These are phyloP conservation scores for Xanthorhoe spadicearia DNA, from an alignment of 2,888 invertebrate species.

Conservation along the genomic window DNA sequence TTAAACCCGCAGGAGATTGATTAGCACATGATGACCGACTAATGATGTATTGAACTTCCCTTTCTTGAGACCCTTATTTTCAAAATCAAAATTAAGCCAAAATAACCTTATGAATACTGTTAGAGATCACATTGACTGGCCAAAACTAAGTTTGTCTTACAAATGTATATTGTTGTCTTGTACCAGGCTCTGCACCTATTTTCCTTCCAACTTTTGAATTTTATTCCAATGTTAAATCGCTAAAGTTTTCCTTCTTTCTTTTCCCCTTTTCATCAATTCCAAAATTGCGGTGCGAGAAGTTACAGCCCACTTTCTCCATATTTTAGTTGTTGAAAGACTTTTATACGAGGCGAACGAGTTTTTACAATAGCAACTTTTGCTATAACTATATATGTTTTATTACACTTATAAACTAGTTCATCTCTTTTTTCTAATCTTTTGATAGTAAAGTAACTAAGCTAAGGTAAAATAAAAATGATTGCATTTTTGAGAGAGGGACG, in stretches of 20 bases:
- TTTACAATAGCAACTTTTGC: conserved; percentile 13
- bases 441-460: not conserved
- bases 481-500: not conserved
- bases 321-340: conserved; percentile 15
- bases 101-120: too few species aligned
- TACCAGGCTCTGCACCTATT: not conserved
- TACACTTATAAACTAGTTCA: conserved; percentile 13
- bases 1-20: conserved; percentile 38
- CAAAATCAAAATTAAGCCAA: conserved; percentile 12
- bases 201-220: not conserved
- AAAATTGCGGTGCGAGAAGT: conserved; percentile 10
- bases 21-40: conserved; percentile 31
- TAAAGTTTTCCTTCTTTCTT: conserved; percentile 17
- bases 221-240: conserved; percentile 5
- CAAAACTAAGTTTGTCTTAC: not conserved
- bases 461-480: not conserved
- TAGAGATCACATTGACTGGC: not conserved
- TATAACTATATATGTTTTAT: conserved; percentile 12
- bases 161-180: not conserved
- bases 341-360: conserved; percentile 15
- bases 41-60: conserved; percentile 9
- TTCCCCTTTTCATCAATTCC: conserved; percentile 6
- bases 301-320: conserved; percentile 11
- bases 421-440: not conserved
- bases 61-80: not conserved